A percentile compares a stretch with the other conserved stretches of the same genome.
These are phyloP conservation scores for Sialis fuliginosa DNA, from an alignment of 2,888 invertebrate species.

Conservation along the genomic window DNA sequence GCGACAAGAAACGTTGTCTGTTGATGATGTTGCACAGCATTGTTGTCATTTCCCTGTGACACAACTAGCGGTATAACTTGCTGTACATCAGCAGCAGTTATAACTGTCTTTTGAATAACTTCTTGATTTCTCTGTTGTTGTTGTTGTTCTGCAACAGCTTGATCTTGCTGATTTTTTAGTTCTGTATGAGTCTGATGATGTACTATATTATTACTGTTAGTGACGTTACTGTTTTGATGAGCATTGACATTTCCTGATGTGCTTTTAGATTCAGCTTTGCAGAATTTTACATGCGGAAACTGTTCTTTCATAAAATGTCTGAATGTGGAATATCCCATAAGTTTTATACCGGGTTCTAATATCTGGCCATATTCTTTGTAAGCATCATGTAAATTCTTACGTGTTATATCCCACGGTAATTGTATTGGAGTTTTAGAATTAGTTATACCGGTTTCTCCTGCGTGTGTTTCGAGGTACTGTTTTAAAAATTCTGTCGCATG, in stretches of 20 bases:
- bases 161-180: constrained; percentile 23
- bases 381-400: constrained; percentile 56
- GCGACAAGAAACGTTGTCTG: constrained; percentile 47
- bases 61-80: constrained; percentile 46
- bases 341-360: constrained; percentile 48
- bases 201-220: constrained; percentile 22
- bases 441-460: constrained; percentile 30
- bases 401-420: constrained; percentile 35
- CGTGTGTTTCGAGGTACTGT: constrained; percentile 49
- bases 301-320: constrained; percentile 67
- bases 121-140: constrained; percentile 24
- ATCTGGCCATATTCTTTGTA: constrained; percentile 57
- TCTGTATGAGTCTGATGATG: constrained; percentile 20
- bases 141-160: constrained; percentile 27
- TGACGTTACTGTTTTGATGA: constrained; percentile 20
- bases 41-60: constrained; percentile 27
- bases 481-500: constrained; percentile 61
- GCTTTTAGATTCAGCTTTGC: constrained; percentile 37
- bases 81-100: constrained; percentile 30
- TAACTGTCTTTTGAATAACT: constrained; percentile 33
- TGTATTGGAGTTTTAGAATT: constrained; percentile 34
- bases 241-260: constrained; percentile 8
- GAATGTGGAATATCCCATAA: constrained; percentile 68
- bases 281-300: constrained; percentile 59
- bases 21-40: constrained; percentile 27